Base-by-base conservation (phyloP, 2,888 invertebrate genomes). In the Dryadula phaetusa region DNA sequence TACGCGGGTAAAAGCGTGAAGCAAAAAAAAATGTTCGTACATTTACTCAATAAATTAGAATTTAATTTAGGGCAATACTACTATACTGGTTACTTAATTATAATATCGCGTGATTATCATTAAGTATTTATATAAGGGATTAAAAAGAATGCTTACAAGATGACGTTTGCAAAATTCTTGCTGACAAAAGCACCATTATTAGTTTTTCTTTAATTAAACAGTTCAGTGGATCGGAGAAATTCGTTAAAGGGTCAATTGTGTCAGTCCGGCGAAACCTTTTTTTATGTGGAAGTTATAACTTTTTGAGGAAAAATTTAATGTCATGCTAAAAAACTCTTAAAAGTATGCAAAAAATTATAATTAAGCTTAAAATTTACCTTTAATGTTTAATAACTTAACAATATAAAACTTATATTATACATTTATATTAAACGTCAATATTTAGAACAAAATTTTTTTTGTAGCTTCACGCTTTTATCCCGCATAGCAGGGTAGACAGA, bases 191-290 rank as follows among this genome's bases (percentile, higher is more conserved):
- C 53, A 28, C 25, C 64, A 32, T 49, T 46, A 54, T 66, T 62
- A 58, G 54, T 70, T 70, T 64, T 64, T 61, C 60, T 60, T 42
- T 70, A 70, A 70, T 70, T 70, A 70, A 67, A 64, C 69, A 60
- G 67, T 70, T 64, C 66, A 70, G 40, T 67, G 67, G 64, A 61
- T 64, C 25, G 61, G 20, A 67, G 44, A 66, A 61, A 62, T 62
- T 62, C 20, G 49, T 61, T 52, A 62, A 52, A 62, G 44, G 66
- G 66, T 54, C 54, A 60, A 53, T 54, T 20, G 61, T 54, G 47
- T 64, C 58, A 54, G 46, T 53, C 37, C 22, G 40, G 56, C 12
- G 14, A 34, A 58, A 64, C 18, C 34, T 64, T 58, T 47, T 63
- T 44, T 47, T 64, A 18, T 58, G 22, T 46, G 44, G 18, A 44